A percentile compares a stretch with the other conserved stretches of the same genome.
phyloP scores from a whole-genome alignment of 2,888 invertebrate genomes.

The Lasius platythorax region DNA sequence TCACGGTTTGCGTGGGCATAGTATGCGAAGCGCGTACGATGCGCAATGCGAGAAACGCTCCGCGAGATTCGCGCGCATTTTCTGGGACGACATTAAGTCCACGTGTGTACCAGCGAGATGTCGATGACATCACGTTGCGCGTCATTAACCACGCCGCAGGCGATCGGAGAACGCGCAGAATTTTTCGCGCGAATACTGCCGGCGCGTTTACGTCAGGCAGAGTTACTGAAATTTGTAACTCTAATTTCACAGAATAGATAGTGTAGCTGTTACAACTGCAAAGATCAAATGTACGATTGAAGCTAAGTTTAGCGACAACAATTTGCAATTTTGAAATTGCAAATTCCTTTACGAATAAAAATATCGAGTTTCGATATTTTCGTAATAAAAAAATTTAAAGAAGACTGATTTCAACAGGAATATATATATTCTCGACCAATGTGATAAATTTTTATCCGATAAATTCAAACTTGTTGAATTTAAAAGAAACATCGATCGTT shows the following conservation, averaged over 20 bases:
- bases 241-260: background rate
- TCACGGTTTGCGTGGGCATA: constrained; percentile 82
- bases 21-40: constrained; percentile 77
- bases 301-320: background rate
- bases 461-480: constrained; percentile 11
- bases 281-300: background rate
- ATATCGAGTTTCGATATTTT: background rate
- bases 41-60: constrained; percentile 63
- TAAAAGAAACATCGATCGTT: background rate
- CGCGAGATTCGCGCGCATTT: constrained; percentile 64
- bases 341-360: background rate
- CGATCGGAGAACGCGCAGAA: constrained; percentile 40
- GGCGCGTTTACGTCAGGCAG: background rate
- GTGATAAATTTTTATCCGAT: background rate
- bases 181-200: constrained; percentile 5
- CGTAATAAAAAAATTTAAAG: background rate
- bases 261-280: background rate
- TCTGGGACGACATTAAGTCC: constrained; percentile 75
- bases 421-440: background rate
- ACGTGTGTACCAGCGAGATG: constrained; percentile 66
- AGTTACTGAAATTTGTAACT: constrained; percentile 12
- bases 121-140: constrained; percentile 74
- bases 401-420: background rate
- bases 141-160: constrained; percentile 53
- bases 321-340: background rate